phyloP scores from a whole-genome alignment of 2,113 vertebrate species.

The Pterocles gutturalis region DNA sequence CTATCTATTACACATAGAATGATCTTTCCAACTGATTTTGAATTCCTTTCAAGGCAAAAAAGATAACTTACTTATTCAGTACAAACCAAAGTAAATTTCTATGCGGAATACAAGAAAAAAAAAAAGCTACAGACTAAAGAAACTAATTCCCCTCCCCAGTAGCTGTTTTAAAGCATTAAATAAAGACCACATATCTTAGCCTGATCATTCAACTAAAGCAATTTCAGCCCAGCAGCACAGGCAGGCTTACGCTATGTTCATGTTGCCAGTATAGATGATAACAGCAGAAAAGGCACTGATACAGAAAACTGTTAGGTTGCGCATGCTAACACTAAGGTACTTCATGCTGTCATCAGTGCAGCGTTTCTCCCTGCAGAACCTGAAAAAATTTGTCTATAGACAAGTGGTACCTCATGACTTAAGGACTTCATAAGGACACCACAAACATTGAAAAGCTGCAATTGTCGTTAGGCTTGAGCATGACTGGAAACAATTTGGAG shows the following conservation, averaged over 20 bases:
- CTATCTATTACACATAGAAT: background rate
- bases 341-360: background rate
- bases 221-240: background rate
- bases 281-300: background rate
- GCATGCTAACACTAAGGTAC: background rate
- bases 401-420: background rate
- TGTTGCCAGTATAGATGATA: background rate
- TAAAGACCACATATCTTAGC: background rate
- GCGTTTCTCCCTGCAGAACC: background rate
- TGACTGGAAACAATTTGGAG: background rate
- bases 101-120: background rate
- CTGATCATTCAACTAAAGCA: background rate
- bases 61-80: background rate
- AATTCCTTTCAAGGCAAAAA: background rate
- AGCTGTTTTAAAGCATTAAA: background rate
- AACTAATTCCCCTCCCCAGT: background rate
- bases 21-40: background rate
- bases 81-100: background rate
- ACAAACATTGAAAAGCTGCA: background rate
- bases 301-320: background rate
- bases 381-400: background rate
- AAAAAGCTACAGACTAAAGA: background rate
- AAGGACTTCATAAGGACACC: background rate
- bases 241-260: background rate
- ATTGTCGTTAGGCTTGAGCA: background rate